phyloP scores from a whole-genome alignment of 2,888 invertebrate genomes.

The Mermis nigrescens region DNA sequence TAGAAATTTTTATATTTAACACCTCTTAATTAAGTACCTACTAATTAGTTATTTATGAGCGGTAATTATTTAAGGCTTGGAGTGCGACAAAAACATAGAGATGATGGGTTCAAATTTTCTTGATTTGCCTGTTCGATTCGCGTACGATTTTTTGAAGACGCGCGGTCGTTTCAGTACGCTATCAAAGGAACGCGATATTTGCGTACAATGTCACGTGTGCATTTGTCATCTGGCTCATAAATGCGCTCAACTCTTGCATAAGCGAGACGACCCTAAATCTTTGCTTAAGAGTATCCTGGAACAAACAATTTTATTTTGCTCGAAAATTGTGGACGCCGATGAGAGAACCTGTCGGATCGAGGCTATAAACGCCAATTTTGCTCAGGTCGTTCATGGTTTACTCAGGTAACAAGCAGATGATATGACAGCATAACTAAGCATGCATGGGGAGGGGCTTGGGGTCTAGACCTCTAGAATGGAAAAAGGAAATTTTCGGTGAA shows the following conservation, averaged over 20 bases:
- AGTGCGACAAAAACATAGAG: too few species aligned
- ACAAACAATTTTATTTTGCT: not conserved
- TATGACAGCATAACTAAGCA: too few species aligned
- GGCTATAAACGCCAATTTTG: not conserved
- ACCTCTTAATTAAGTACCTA: too few species aligned
- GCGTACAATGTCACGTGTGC: not conserved
- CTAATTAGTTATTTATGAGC: too few species aligned
- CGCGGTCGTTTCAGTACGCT: too few species aligned
- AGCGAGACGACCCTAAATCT: not conserved
- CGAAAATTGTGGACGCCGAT: not conserved
- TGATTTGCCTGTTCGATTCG: not conserved
- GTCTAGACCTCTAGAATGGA: too few species aligned
- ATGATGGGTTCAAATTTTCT: too few species aligned
- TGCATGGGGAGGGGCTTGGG: too few species aligned
- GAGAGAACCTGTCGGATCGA: not conserved
- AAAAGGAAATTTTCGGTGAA: too few species aligned
- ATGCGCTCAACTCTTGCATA: not conserved
- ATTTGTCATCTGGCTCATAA: not conserved
- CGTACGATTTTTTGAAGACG: not conserved
- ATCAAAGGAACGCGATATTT: not conserved
- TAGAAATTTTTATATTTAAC: too few species aligned
- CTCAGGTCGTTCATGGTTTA: not conserved
- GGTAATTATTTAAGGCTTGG: too few species aligned
- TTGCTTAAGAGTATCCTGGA: not conserved
- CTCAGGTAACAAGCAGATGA: not conserved